Conservation (phyloP, 1,140 invertebrate species). For the Drosophila sturtevanti region DNA sequence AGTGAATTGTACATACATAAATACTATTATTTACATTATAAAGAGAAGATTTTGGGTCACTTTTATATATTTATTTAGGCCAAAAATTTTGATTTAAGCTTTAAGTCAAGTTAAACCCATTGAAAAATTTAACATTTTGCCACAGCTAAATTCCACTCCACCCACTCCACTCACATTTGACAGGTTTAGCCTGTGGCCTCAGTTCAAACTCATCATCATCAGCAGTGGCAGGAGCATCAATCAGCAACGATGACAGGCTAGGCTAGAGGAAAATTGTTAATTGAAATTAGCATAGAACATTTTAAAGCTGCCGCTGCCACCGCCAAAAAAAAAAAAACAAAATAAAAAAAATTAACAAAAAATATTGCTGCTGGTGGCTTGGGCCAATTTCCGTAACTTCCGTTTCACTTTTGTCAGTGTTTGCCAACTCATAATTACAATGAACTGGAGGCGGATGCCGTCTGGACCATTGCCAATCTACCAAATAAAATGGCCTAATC, state of each 20-base stretch:
- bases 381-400: slow-evolving; percentile 36
- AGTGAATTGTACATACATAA: not conserved
- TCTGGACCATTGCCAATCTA: slow-evolving; percentile 41
- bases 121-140: not conserved
- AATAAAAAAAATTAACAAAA: no score
- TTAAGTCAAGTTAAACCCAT: not conserved
- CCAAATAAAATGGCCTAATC: slow-evolving; percentile 31
- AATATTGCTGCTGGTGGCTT: slow-evolving; percentile 28
- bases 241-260: slow-evolving; percentile 30
- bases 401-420: slow-evolving; percentile 9
- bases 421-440: slow-evolving; percentile 61
- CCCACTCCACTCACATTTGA: not conserved
- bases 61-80: slow-evolving; percentile 35
- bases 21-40: slow-evolving; percentile 2
- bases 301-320: slow-evolving; percentile 40
- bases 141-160: not conserved
- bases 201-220: slow-evolving; percentile 23
- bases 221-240: not conserved
- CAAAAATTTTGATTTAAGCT: slow-evolving; percentile 35
- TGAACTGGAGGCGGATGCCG: not conserved
- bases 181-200: slow-evolving; percentile 17
- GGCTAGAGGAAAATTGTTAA: slow-evolving; percentile 52
- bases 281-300: slow-evolving; percentile 71
- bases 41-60: not conserved
- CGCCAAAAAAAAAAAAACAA: not conserved